These are phyloP conservation scores for Tragulus kanchil DNA, from an alignment of 2,113 vertebrate species.

Conservation along the genomic window DNA sequence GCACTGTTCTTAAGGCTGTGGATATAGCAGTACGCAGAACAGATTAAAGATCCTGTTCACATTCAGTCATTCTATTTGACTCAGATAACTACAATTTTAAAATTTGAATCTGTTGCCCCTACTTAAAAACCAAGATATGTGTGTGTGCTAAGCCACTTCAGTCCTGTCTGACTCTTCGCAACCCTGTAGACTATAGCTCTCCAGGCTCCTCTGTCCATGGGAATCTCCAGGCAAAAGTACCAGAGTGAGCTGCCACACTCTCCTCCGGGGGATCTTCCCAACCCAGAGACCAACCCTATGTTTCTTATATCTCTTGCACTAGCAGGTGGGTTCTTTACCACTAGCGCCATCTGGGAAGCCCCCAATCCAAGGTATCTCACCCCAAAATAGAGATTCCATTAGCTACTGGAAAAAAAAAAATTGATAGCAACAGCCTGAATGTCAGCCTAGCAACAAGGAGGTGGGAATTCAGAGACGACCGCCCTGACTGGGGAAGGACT, in stretches of 20 bases:
- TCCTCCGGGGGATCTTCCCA: not conserved
- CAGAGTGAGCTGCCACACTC: not conserved
- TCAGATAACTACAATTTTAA: not conserved
- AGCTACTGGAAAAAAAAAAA: not conserved
- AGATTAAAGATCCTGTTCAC: not conserved
- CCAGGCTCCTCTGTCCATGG: not conserved
- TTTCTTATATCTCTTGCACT: not conserved
- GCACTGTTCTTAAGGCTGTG: not conserved
- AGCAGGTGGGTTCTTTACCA: not conserved
- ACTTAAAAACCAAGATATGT: not conserved
- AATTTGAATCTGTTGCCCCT: not conserved
- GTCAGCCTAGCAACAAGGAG: not conserved
- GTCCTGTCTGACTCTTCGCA: not conserved
- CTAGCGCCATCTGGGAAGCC: not conserved
- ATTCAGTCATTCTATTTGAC: not conserved
- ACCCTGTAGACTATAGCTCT: not conserved
- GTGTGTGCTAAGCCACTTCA: not conserved
- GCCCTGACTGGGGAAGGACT: fast-evolving
- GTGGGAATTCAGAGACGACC: fast-evolving
- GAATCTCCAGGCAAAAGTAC: not conserved
- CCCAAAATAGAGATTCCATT: not conserved
- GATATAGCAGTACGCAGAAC: not conserved
- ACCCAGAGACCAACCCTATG: not conserved
- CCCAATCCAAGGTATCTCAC: not conserved
- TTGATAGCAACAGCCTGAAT: too few species aligned